Base-by-base conservation (phyloP, 2,888 invertebrate genomes). In the Xylophagus ater region DNA sequence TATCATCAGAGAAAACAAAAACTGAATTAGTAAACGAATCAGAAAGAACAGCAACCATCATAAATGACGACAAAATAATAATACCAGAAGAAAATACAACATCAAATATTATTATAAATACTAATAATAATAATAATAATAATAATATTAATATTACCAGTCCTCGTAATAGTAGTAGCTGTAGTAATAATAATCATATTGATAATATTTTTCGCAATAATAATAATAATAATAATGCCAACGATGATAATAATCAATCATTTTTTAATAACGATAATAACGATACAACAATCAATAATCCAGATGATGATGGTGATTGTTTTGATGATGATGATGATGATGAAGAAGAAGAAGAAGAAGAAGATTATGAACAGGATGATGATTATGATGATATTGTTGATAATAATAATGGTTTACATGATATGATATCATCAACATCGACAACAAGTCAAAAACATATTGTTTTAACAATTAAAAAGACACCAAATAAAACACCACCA, bases 391-490 rank as follows among this genome's bases (percentile, higher is more conserved):
- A 51, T 25, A 49, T 53, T 40, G 51, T 50, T 31, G 37, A 37
- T 17, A 57, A 57, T 24, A 56, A 60, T 44, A 50, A 53, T 3
- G 50, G 52, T 10, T 49, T 56, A 47, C 49, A 55, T 44, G 41
- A 54, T 53, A 43, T 55, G 51, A 43, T 58, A 41, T 46, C 53
- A 5, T 45, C 51, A n/a, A 47, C 50, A 15, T 48, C 46, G 13
- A 51, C 46, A 2, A 53, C 49, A 25, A 58, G 58, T 47, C 37
- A 45, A 15, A 42, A 42, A 19, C 60, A 60, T 37, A 59, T 61
- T 20, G 58, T 61, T 2, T 32, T 62, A 40, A 60, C 59, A 9
- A 60, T 62, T 32, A 60, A 60, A 25, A 62, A 62, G 47, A 59
- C 57, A 4, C 57, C 60, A 10, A 57, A 52, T 34, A 58, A 59